Evolutionary conservation across 2,888 invertebrate species (phyloP).

Genomic region (Saturnia pavonia): DNA sequence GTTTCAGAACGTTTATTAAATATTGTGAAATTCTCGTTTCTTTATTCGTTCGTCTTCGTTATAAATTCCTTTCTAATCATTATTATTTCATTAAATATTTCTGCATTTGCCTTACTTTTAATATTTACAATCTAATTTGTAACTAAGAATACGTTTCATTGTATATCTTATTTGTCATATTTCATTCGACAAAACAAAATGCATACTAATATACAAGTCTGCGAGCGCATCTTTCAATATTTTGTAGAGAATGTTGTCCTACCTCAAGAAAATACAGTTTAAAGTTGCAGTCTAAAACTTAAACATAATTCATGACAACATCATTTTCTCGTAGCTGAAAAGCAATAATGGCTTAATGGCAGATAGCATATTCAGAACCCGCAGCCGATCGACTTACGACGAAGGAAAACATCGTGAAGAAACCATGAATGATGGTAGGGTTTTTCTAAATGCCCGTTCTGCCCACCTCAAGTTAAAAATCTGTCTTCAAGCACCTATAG

Average conservation of each 20-base stretch:
- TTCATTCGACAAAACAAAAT: not conserved
- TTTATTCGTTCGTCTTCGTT: not conserved
- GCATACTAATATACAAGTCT: not conserved
- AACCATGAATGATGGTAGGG: no score
- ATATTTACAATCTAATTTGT: not conserved
- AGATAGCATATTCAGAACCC: no score
- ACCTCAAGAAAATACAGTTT: not conserved
- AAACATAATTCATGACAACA: not conserved
- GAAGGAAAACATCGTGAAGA: no score
- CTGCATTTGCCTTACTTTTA: not conserved
- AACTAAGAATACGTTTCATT: no score
- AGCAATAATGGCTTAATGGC: no score
- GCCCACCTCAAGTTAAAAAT: no score
- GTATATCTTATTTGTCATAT: no score
- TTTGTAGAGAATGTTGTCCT: not conserved
- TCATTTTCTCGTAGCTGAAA: no score
- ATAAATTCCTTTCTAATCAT: not conserved
- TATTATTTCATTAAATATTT: not conserved
- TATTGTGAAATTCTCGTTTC: not conserved
- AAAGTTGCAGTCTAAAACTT: not conserved
- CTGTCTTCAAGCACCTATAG: no score
- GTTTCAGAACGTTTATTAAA: not conserved
- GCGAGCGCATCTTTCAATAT: not conserved
- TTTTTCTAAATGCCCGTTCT: no score
- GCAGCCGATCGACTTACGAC: no score